Conservation (phyloP, 2,888 invertebrate species). For the Crematogaster levior region DNA sequence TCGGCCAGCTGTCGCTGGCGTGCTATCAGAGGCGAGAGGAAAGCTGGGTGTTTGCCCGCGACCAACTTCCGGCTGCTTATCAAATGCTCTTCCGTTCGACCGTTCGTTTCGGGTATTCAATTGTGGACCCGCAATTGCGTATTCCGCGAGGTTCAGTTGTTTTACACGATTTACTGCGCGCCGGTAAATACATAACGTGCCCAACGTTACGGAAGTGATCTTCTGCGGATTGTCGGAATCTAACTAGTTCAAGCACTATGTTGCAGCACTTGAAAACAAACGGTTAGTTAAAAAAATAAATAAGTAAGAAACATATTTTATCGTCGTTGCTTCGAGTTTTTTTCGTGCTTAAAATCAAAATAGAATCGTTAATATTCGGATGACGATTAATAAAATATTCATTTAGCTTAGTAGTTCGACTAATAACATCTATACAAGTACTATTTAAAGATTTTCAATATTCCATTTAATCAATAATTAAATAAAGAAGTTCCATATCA, state of each 20-base stretch:
- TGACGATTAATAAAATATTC: constrained; percentile 81
- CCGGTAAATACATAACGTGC: constrained; percentile 30
- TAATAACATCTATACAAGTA: constrained; percentile 81
- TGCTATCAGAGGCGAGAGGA: constrained; percentile 77
- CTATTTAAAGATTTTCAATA: constrained; percentile 85
- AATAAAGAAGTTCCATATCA: constrained; percentile 19
- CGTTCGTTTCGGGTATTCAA: constrained; percentile 75
- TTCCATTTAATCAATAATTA: constrained; percentile 75
- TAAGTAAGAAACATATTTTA: neutral
- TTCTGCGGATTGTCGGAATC: neutral
- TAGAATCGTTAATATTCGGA: constrained; percentile 26
- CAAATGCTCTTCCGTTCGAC: constrained; percentile 82
- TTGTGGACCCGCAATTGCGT: constrained; percentile 67
- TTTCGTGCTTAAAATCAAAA: neutral
- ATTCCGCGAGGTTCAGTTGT: constrained; percentile 56
- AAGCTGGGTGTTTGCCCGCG: constrained; percentile 78
- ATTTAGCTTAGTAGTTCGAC: constrained; percentile 79
- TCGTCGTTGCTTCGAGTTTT: neutral
- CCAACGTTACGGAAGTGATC: constrained; percentile 13
- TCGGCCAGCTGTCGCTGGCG: constrained; percentile 58
- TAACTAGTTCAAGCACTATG: neutral
- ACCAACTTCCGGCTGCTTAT: constrained; percentile 84
- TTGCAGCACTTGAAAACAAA: neutral
- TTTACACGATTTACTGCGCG: constrained; percentile 47
- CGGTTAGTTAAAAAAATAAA: neutral